Conservation (phyloP, 1,140 invertebrate species). For the Pomacea maculata region DNA sequence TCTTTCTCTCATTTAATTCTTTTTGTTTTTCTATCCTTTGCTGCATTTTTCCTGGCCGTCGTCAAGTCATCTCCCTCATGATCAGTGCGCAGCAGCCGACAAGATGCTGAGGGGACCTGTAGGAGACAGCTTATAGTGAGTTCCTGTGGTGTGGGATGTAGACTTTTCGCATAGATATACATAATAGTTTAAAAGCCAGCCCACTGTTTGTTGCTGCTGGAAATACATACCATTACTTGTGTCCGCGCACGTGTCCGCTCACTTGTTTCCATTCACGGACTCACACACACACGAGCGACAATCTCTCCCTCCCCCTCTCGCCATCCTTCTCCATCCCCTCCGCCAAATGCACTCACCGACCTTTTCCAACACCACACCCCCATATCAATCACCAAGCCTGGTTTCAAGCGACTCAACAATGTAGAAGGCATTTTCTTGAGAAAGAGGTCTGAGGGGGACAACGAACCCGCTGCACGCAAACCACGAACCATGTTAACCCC, state of each 20-base stretch:
- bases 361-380: background rate
- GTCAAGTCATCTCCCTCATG: background rate
- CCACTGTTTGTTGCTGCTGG: background rate
- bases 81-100: background rate
- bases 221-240: background rate
- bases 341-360: background rate
- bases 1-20: background rate
- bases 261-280: background rate
- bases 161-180: background rate
- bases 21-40: background rate
- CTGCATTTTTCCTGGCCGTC: background rate
- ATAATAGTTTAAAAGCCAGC: background rate
- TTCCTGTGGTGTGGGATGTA: background rate
- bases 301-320: background rate
- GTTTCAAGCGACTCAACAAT: background rate
- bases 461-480: background rate
- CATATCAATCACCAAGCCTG: background rate
- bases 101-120: too few relatives aligned
- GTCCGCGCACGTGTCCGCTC: background rate
- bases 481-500: background rate
- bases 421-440: background rate
- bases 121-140: too few relatives aligned
- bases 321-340: background rate
- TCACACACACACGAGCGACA: background rate
- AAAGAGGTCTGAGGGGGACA: background rate